Evolutionary conservation across 2,113 vertebrate genomes (phyloP).

Genomic region (Pelodiscus sinensis): DNA sequence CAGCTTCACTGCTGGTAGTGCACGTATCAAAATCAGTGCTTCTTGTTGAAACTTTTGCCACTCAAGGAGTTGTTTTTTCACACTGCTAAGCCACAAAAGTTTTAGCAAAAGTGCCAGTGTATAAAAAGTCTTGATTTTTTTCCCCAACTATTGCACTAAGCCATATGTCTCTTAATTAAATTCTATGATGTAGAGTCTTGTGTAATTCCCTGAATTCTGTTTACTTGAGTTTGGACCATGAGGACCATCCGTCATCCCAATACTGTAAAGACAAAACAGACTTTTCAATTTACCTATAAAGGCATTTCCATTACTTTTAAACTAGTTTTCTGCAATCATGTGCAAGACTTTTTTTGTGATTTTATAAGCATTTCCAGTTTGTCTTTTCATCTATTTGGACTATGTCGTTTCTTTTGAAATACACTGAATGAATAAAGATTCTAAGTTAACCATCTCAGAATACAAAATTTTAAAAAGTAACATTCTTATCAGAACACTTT

Average conservation of each 20-base stretch:
- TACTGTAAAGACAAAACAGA: background rate
- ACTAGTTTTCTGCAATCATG: background rate
- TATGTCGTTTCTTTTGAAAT: background rate
- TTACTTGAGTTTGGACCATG: background rate
- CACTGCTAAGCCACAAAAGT: too few species aligned
- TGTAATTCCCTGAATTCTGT: background rate
- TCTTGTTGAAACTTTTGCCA: too few species aligned
- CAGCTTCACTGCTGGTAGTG: too few species aligned
- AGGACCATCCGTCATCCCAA: background rate
- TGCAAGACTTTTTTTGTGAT: accelerated
- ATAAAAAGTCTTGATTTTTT: background rate
- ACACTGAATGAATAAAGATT: too few species aligned
- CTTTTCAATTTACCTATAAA: background rate
- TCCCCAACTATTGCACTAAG: background rate
- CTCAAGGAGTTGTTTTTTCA: too few species aligned
- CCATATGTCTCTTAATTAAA: background rate
- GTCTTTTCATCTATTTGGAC: background rate
- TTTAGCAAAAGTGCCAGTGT: too few species aligned
- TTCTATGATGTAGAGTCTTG: background rate
- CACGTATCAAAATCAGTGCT: too few species aligned
- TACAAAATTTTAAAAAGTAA: background rate
- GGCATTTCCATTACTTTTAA: background rate
- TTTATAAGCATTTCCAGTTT: background rate
- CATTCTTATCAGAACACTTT: background rate
- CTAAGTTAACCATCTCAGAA: background rate